Evolutionary conservation across 2,888 invertebrate genomes (phyloP).

Genomic region (Megastigmus dorsalis): DNA sequence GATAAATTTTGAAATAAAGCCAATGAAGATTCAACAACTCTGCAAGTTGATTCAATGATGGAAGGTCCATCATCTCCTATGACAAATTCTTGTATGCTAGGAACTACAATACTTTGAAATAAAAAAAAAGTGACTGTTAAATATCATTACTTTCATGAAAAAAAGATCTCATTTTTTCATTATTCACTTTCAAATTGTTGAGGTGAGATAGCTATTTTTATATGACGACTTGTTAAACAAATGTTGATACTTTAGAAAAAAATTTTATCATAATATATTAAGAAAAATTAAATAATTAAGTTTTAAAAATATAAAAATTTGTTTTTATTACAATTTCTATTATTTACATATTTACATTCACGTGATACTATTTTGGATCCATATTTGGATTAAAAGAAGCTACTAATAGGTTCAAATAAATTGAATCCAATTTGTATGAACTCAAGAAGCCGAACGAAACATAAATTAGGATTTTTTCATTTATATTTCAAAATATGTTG

Average conservation of each 20-base stretch:
- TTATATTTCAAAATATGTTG: too few relatives aligned
- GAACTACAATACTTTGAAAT: constrained; percentile 36
- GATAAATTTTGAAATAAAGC: constrained; percentile 82
- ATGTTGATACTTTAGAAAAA: background rate
- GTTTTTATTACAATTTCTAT: background rate
- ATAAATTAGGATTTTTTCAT: too few relatives aligned
- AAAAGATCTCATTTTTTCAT: background rate
- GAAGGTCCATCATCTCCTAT: constrained; percentile 46
- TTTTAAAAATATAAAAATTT: constrained; percentile 40
- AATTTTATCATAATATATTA: constrained; percentile 9
- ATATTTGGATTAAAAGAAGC: constrained; percentile 49
- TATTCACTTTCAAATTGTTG: background rate
- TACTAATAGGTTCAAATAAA: constrained; percentile 67
- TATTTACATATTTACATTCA: constrained; percentile 22
- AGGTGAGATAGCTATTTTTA: constrained; percentile 2
- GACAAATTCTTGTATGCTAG: constrained; percentile 48
- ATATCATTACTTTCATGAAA: background rate
- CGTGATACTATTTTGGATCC: constrained; percentile 27
- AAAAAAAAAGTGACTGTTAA: background rate
- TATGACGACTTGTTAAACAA: background rate
- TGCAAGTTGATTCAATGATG: constrained; percentile 56
- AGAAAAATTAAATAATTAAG: constrained; percentile 7
- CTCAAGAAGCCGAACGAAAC: too few relatives aligned
- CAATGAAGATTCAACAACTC: constrained; percentile 80
- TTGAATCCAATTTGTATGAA: constrained; percentile 68